Evolutionary conservation across 2,797 vertebrate species (phyloP).

Genomic region (Peromyscus melanophrys): DNA sequence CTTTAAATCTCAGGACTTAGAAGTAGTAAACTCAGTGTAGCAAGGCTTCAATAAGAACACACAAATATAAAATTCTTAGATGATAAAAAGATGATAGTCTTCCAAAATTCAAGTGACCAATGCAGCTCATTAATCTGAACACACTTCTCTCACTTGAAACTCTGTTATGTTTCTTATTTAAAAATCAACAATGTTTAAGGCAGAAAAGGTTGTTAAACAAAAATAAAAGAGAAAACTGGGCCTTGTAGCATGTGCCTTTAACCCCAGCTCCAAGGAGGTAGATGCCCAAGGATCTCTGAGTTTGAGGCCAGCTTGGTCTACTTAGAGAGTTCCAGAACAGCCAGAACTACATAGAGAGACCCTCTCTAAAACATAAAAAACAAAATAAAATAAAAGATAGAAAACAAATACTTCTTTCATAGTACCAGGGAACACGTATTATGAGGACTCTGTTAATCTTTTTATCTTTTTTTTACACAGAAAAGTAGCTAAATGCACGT

Average conservation of each 20-base stretch:
- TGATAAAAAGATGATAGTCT: conserved; percentile 9
- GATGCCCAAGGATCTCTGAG: too few relatives aligned
- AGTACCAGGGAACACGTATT: conserved; percentile 22
- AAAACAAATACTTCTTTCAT: conserved; percentile 44
- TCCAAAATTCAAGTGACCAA: conserved; percentile 6
- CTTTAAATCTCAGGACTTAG: conserved; percentile 24
- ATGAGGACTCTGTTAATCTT: background rate
- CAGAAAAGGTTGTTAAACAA: conserved; percentile 56
- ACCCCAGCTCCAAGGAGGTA: too few relatives aligned
- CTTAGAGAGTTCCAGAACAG: background rate
- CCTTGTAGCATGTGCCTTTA: background rate
- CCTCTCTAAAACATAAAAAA: background rate
- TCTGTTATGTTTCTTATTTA: conserved; percentile 31
- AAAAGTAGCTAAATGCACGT: conserved; percentile 10
- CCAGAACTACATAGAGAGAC: background rate
- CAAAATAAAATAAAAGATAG: background rate
- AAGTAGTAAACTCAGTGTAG: background rate
- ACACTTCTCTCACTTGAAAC: background rate
- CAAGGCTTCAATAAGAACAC: background rate
- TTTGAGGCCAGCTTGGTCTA: background rate
- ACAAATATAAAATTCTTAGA: background rate
- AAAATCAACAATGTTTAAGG: conserved; percentile 46
- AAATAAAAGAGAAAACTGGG: background rate
- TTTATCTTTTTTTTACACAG: conserved; percentile 29
- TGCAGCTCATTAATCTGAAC: background rate